phyloP scores from a whole-genome alignment of 2,888 invertebrate genomes.

The Yponomeuta malinellus region DNA sequence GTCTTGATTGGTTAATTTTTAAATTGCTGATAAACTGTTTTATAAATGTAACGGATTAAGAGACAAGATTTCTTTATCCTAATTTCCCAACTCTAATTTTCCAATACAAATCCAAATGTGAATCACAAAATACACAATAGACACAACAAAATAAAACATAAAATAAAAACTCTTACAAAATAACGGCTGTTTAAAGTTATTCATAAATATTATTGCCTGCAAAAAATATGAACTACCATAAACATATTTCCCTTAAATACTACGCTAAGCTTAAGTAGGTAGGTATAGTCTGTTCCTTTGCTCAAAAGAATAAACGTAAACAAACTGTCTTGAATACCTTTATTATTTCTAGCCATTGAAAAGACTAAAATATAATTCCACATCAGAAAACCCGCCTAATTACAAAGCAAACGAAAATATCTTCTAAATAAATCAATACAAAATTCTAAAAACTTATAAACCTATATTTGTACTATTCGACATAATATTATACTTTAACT shows the following conservation, averaged over 20 bases:
- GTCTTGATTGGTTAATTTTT: no score
- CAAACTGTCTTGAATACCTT: neutral
- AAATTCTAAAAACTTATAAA: no score
- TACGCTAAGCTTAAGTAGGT: no score
- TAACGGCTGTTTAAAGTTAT: constrained; percentile 19
- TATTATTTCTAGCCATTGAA: neutral
- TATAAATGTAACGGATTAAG: no score
- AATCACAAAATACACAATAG: constrained; percentile 4
- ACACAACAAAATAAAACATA: constrained; percentile 18
- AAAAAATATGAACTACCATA: constrained; percentile 2
- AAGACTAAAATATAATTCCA: neutral
- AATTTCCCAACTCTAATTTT: neutral
- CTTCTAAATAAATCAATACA: neutral
- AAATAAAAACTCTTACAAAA: constrained; percentile 19
- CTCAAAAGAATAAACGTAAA: neutral
- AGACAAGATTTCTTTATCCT: neutral
- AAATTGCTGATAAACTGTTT: no score
- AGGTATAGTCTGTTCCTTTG: neutral
- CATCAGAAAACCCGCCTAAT: neutral
- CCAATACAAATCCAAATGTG: neutral
- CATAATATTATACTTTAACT: no score
- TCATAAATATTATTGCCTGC: constrained; percentile 18
- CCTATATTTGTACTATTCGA: no score
- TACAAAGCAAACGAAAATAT: neutral
- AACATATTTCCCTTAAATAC: neutral